phyloP scores from a whole-genome alignment of 1,140 invertebrate species.

The Plutomurus gul region DNA sequence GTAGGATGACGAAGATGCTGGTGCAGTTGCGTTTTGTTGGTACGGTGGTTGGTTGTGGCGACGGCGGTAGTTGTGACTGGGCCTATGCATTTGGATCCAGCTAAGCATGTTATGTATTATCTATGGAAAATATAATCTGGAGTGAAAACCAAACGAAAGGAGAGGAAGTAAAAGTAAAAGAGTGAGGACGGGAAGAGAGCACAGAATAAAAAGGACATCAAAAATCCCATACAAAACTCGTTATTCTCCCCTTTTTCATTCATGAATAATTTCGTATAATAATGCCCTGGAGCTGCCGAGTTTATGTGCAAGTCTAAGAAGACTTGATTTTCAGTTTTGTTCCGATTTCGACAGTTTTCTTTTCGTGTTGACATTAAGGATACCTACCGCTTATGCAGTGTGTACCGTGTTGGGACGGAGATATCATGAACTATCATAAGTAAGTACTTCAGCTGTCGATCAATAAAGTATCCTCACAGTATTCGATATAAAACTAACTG shows the following conservation, averaged over 20 bases:
- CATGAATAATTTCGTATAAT: conserved; percentile 55
- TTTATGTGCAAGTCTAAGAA: neutral
- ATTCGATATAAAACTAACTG: too few relatives aligned
- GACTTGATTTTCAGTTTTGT: conserved; percentile 12
- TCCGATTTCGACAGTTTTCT: neutral
- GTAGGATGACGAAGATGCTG: too few relatives aligned
- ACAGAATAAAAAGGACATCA: conserved; percentile 47
- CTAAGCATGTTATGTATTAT: neutral
- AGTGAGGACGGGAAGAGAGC: conserved; percentile 9
- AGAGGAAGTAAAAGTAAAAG: neutral
- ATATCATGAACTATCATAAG: too few relatives aligned
- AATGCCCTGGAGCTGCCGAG: conserved; percentile 46
- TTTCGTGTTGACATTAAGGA: neutral
- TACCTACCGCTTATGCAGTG: neutral
- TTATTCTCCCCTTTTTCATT: conserved; percentile 53
- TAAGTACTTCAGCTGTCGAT: too few relatives aligned
- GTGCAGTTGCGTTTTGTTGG: neutral
- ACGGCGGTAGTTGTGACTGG: neutral
- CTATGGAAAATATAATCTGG: neutral
- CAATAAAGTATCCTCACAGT: too few relatives aligned
- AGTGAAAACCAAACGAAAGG: neutral
- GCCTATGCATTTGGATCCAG: neutral
- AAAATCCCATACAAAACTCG: conserved; percentile 53
- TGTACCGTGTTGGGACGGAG: neutral
- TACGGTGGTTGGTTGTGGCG: too few relatives aligned